Evolutionary conservation across 2,888 invertebrate genomes (phyloP), one percentile per base, ranked within the genome.

Genomic region (Clunio marinus): DNA sequence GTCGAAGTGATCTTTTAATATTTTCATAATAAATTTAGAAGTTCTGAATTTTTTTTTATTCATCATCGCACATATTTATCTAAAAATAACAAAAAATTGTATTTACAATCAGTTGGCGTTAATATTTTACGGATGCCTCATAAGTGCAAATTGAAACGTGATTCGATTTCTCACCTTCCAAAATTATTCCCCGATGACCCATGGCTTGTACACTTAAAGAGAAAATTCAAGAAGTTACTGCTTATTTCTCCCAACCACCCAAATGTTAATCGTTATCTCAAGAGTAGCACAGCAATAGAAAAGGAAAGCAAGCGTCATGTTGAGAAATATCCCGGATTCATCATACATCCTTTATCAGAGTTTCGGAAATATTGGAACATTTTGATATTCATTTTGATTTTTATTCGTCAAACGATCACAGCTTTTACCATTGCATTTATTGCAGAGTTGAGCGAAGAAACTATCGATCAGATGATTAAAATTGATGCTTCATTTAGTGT

Each of bases 341-440:
- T 69, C 8, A 67, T 69, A 7, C 69, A 69, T 69, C 69, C 69
- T 1, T 41, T 67, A 4, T 55, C 67, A 3, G 15, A 37, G 2
- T 69, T 69, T 22, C 15, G 32, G 4, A 51, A 51, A 32, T 45
- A 45, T 24, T 69, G 69, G 69, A 28, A 46, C n/a, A 25, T 69
- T 15, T 41, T 69, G 17, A 41, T 69, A 0, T 62, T 69, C 20
- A 2, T 62, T 10, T 17, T 55, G 13, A 15, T 46, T 5, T 17
- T 67, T 2, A 4, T 46, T 1, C 60, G 62, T 32, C 24, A 46
- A 46, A 17, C 27, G 22, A 2, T 69, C 8, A 62, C 62, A 17
- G 58, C 69, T n/a, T 62, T 62, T 13, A 15, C 35, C 2, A 62
- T 69, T 28, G 69, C 46, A 2, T 68, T 68, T n/a, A 25, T 32